Conservation (phyloP, 2,888 invertebrate species). For the Oscheius sp. region DNA sequence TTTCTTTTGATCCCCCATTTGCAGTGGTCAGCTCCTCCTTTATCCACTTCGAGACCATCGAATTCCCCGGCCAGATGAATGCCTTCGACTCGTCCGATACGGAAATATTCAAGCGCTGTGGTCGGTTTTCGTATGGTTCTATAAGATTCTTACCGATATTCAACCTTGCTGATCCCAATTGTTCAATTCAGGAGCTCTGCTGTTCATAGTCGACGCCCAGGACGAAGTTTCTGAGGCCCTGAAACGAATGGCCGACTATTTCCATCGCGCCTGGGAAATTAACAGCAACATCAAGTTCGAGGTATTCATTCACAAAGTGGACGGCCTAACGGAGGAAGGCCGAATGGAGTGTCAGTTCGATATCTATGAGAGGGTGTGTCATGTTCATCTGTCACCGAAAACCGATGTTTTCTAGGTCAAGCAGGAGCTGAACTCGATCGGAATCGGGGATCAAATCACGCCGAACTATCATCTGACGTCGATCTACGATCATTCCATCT, state of each 20-base stretch:
- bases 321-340: conserved; percentile 89
- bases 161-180: background rate
- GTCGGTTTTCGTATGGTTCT: conserved; percentile 9
- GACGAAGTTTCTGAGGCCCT: conserved; percentile 97
- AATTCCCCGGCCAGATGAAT: conserved; percentile 94
- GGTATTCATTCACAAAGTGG: conserved; percentile 88
- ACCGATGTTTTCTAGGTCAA: conserved; percentile 44
- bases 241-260: conserved; percentile 89
- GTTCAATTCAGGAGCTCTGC: conserved; percentile 86
- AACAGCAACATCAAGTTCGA: conserved; percentile 95
- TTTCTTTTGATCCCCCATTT: conserved; percentile 50
- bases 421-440: conserved; percentile 86
- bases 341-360: conserved; percentile 99
- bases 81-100: conserved; percentile 44
- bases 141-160: background rate
- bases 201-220: conserved; percentile 97
- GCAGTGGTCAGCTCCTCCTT: conserved; percentile 93
- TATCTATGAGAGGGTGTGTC: conserved; percentile 89
- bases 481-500: conserved; percentile 99
- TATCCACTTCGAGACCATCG: conserved; percentile 99
- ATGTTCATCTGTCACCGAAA: background rate
- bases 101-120: conserved; percentile 46
- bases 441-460: conserved; percentile 74
- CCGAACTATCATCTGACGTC: conserved; percentile 85
- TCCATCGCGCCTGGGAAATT: conserved; percentile 91